These are phyloP conservation scores for Drosophila niveifrons DNA, from an alignment of 2,888 invertebrate species.

Conservation along the genomic window DNA sequence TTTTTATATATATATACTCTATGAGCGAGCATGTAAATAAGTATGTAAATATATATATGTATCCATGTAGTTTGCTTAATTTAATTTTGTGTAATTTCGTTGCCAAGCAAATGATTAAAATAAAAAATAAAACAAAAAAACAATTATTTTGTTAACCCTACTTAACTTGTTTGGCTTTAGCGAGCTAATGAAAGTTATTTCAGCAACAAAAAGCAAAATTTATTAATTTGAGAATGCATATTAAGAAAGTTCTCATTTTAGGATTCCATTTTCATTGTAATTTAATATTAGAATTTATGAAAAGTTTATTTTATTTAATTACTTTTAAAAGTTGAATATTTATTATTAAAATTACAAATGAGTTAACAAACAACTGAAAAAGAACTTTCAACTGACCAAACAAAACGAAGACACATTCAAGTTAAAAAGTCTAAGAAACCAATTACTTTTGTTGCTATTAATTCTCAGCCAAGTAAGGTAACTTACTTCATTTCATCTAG, in stretches of 20 bases:
- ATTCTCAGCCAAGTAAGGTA: constrained; percentile 4
- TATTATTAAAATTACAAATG: too few relatives aligned
- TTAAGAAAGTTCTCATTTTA: too few relatives aligned
- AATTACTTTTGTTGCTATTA: constrained; percentile 7
- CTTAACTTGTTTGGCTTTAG: constrained; percentile 1
- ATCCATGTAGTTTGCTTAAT: constrained; percentile 30
- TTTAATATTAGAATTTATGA: too few relatives aligned
- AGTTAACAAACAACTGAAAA: not conserved
- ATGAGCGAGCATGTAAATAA: constrained; percentile 10
- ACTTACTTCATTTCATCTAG: constrained; percentile 8
- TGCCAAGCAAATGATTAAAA: constrained; percentile 11
- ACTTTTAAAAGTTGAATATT: too few relatives aligned
- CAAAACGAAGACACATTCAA: constrained; percentile 17
- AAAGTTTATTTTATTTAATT: too few relatives aligned
- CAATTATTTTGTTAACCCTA: constrained; percentile 1
- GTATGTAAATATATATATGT: constrained; percentile 22
- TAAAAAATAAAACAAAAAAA: not conserved
- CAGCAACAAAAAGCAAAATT: too few relatives aligned
- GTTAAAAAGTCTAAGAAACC: constrained; percentile 10
- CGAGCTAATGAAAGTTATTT: not conserved
- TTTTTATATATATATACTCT: constrained; percentile 15
- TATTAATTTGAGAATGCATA: too few relatives aligned
- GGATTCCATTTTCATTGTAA: too few relatives aligned
- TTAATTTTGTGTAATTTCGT: constrained; percentile 28
- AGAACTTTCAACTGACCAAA: not conserved